phyloP scores from a whole-genome alignment of 2,888 invertebrate species.

The Eledona agricola region DNA sequence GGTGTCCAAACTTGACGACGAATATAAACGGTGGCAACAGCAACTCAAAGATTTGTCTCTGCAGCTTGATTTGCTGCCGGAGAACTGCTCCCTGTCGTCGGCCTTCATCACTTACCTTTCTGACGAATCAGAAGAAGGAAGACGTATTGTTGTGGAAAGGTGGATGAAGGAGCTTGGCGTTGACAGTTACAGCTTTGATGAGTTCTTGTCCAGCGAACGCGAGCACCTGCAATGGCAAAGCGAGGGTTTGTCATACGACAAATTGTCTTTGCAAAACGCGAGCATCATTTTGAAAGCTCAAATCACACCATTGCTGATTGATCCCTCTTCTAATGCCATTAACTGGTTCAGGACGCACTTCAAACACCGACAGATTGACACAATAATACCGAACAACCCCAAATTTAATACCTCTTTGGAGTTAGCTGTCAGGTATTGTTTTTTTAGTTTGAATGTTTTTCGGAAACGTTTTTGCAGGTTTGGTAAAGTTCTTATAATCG shows the following conservation, averaged over 20 bases:
- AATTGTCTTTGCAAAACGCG: constrained; percentile 82
- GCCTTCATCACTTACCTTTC: constrained; percentile 80
- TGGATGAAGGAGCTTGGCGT: constrained; percentile 56
- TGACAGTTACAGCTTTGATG: constrained; percentile 64
- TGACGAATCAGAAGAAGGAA: constrained; percentile 72
- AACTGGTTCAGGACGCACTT: constrained; percentile 82
- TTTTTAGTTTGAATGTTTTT: constrained; percentile 47
- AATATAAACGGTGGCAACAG: constrained; percentile 86
- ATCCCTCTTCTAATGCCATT: constrained; percentile 86
- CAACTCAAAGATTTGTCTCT: constrained; percentile 73
- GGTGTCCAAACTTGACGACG: constrained; percentile 87
- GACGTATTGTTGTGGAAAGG: constrained; percentile 60
- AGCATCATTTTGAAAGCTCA: constrained; percentile 77
- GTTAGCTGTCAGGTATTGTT: constrained; percentile 76
- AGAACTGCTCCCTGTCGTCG: constrained; percentile 75
- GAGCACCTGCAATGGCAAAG: constrained; percentile 87
- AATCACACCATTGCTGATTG: constrained; percentile 82
- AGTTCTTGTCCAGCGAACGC: constrained; percentile 72
- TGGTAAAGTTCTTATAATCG: constrained; percentile 88
- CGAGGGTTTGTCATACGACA: constrained; percentile 83
- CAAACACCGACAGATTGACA: constrained; percentile 74
- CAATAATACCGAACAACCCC: constrained; percentile 79
- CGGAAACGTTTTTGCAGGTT: constrained; percentile 70
- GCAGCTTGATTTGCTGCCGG: constrained; percentile 71
- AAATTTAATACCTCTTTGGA: constrained; percentile 80